Evolutionary conservation across 2,797 vertebrate species (phyloP).

Genomic region (Cyclopterus lumpus): DNA sequence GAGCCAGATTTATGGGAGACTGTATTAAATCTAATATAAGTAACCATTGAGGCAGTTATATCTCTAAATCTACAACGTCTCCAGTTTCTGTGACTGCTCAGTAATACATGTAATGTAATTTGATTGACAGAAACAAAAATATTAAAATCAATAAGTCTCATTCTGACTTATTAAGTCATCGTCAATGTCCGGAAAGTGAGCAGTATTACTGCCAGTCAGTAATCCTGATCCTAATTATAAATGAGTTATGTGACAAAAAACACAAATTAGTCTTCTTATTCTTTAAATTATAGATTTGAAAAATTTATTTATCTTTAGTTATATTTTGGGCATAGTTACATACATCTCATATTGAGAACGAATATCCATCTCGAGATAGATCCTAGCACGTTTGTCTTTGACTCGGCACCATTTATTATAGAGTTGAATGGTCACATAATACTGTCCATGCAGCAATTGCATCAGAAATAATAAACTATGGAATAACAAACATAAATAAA

Average conservation of each 20-base stretch:
- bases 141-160: slow-evolving; percentile 1
- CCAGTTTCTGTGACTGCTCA: slow-evolving; percentile 20
- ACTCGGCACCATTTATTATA: not conserved
- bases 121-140: slow-evolving; percentile 23
- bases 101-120: not conserved
- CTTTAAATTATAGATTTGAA: slow-evolving; percentile 21
- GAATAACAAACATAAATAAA: slow-evolving; percentile 49
- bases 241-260: slow-evolving; percentile 22
- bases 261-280: slow-evolving; percentile 10
- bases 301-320: slow-evolving; percentile 1
- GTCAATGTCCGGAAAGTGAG: slow-evolving; percentile 42
- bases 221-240: not conserved
- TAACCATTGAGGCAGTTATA: not conserved
- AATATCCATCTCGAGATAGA: not conserved
- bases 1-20: not conserved
- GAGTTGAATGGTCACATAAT: slow-evolving; percentile 19
- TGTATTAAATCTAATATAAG: slow-evolving; percentile 1
- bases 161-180: slow-evolving; percentile 69
- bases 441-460: slow-evolving; percentile 31
- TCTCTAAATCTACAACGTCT: not conserved
- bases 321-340: slow-evolving; percentile 12
- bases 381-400: not conserved
- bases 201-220: not conserved
- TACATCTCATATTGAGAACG: not conserved
- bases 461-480: not conserved